phyloP scores from a whole-genome alignment of 2,113 vertebrate species.

The Monopterus albus region DNA sequence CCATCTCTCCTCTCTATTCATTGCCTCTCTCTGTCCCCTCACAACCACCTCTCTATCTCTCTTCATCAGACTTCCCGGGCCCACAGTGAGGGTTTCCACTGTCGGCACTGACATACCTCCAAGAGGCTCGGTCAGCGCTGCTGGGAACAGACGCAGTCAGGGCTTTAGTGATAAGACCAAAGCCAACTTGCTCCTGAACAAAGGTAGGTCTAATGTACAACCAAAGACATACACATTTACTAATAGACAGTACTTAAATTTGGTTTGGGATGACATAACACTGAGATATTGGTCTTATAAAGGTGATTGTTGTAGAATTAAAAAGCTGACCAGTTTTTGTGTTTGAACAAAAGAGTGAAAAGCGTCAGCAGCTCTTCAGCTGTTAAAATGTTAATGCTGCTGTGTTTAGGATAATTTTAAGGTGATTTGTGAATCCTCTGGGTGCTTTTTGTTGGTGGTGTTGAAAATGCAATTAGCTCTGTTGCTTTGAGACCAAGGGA shows the following conservation, averaged over 20 bases:
- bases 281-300: too few relatives aligned
- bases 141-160: slow-evolving; percentile 93
- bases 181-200: slow-evolving; percentile 85
- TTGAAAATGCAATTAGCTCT: slow-evolving; percentile 7
- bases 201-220: slow-evolving; percentile 82
- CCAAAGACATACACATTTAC: not conserved
- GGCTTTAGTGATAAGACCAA: slow-evolving; percentile 96
- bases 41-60: slow-evolving; percentile 28
- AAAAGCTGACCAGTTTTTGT: too few relatives aligned
- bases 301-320: too few relatives aligned
- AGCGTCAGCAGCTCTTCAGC: too few relatives aligned
- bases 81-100: slow-evolving; percentile 87
- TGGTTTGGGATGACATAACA: too few relatives aligned
- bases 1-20: not conserved
- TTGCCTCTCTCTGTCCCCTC: not conserved
- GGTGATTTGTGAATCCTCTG: slow-evolving; percentile 6
- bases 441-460: slow-evolving; percentile 1
- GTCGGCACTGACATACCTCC: slow-evolving; percentile 89
- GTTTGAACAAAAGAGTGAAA: too few relatives aligned
- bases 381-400: too few relatives aligned
- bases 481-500: slow-evolving; percentile 20
- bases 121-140: slow-evolving; percentile 81
- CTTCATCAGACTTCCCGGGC: slow-evolving; percentile 91
- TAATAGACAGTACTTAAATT: too few relatives aligned
- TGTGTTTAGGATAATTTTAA: not conserved